Evolutionary conservation across 2,888 invertebrate genomes (phyloP), one percentile per base, ranked within the genome.

Genomic region (Thelaira solivaga): DNA sequence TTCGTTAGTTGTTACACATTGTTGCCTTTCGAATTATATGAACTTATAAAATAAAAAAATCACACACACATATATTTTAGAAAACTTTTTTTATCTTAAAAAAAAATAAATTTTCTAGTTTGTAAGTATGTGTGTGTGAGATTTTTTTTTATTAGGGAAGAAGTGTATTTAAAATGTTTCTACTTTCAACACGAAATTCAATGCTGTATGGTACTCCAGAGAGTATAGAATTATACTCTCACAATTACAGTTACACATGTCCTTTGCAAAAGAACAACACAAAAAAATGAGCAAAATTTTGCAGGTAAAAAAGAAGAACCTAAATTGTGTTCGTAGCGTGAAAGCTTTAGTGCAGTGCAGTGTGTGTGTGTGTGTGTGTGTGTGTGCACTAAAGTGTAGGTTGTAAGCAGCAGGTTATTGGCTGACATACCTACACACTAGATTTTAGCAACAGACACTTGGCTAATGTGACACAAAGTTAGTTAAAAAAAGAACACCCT

Each of bases 391-490:
- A 2, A 34, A 22, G 43, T 34, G 24, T 11, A 59, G 31, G 16
- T 57, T 55, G 59, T 20, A 41, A 41, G 41, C 31, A 51, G 29
- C 59, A 74, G 59, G 73, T 51, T 74, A 34, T 59, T 59, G 43
- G 65, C 64, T 31, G 29, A 57, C 47, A 55, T 10, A 49, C 4
- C 10, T 18, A 47, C 2, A 2, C 11, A 39, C 47, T 24, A 34
- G 43, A 71, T 24, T 31, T 20, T 18, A 53, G 31, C 29, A 34
- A 65, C 51, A 41, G 34, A 41, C 67, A 59, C 34, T 59, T 73
- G 72, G 31, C 57, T 73, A 73, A 73, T 65, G 73, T 65, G 73
- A 73, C 73, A 51, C 49, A 73, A 73, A 47, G 57, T 57, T 49
- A 65, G 49, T 18, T n/a, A n/a, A n/a, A n/a, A n/a, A n/a, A n/a